phyloP scores from a whole-genome alignment of 2,113 vertebrate genomes.

The Ascaphus truei region DNA sequence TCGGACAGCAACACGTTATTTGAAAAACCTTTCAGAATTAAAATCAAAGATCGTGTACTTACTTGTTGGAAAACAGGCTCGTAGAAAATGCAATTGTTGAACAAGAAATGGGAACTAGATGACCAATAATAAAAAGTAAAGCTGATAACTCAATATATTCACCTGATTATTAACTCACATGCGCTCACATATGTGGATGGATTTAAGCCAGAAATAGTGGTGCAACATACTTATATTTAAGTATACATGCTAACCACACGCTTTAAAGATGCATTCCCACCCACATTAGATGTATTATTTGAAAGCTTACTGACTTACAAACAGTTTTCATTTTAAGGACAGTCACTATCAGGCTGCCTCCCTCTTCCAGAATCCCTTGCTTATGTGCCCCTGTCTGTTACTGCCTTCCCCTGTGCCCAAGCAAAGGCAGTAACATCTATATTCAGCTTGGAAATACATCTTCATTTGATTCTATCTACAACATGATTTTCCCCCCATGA shows the following conservation, averaged over 20 bases:
- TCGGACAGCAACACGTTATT: too few species aligned
- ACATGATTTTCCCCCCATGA: too few species aligned
- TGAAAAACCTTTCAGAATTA: neutral
- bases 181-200: conserved; percentile 23
- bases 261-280: conserved; percentile 5
- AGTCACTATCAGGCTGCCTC: too few species aligned
- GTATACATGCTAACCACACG: neutral
- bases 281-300: too few species aligned
- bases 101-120: conserved; percentile 61
- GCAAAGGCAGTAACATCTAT: too few species aligned
- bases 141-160: conserved; percentile 10
- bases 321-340: too few species aligned
- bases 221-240: neutral
- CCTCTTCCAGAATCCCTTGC: too few species aligned
- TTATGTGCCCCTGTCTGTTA: too few species aligned
- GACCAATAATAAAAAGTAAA: conserved; percentile 55
- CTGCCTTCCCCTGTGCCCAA: too few species aligned
- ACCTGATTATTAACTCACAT: conserved; percentile 6
- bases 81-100: conserved; percentile 61
- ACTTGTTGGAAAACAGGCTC: conserved; percentile 67
- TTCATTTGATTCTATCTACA: too few species aligned
- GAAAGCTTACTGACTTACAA: too few species aligned
- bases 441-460: too few species aligned
- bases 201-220: neutral
- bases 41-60: conserved; percentile 60